Percentiles rank a stretch among this genome's conserved stretches.
phyloP scores from a whole-genome alignment of 2,113 vertebrate species.

The Elanoides forficatus region DNA sequence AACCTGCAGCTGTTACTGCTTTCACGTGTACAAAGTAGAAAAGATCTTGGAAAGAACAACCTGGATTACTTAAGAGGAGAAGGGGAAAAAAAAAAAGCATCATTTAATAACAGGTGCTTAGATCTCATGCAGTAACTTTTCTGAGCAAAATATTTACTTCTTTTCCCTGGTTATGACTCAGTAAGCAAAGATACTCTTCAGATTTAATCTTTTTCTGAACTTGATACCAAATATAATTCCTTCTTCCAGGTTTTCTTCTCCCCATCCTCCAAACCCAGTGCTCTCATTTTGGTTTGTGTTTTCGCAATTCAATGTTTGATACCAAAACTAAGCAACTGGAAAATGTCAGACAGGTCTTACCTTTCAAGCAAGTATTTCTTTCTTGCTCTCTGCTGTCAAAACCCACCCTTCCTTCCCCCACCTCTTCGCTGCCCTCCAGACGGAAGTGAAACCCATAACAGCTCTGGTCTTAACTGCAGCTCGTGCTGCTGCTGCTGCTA shows the following conservation, averaged over 20 bases:
- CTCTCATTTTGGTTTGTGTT: not conserved
- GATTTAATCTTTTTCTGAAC: not conserved
- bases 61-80: not conserved
- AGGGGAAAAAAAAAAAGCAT: not conserved
- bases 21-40: not conserved
- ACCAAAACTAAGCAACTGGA: not conserved
- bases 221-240: not conserved
- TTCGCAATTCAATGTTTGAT: not conserved
- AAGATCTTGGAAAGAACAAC: constrained; percentile 32
- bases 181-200: not conserved
- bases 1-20: constrained; percentile 21
- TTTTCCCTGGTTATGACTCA: not conserved
- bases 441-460: constrained; percentile 55
- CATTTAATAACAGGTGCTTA: not conserved
- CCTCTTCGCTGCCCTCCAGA: not conserved
- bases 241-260: not conserved
- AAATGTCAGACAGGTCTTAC: not conserved
- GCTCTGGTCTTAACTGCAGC: not conserved
- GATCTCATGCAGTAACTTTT: not conserved
- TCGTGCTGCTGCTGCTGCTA: not conserved
- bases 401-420: constrained; percentile 48
- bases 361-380: not conserved
- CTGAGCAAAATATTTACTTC: not conserved
- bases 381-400: not conserved
- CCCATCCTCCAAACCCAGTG: not conserved